phyloP scores from a whole-genome alignment of 2,888 invertebrate species.

The Eucera pruinosa region DNA sequence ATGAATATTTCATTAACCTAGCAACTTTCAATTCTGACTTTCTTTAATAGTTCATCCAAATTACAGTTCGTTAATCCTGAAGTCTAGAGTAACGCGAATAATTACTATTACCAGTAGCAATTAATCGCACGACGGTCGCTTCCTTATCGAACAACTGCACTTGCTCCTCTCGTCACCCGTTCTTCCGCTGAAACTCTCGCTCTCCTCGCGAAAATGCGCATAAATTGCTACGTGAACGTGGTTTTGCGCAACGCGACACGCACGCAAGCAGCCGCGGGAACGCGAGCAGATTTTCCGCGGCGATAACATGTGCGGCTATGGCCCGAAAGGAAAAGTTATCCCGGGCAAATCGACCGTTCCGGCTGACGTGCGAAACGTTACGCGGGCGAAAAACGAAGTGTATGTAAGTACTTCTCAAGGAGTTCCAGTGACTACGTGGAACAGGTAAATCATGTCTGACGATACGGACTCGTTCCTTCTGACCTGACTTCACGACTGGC shows the following conservation, averaged over 20 bases:
- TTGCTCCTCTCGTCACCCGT: slow-evolving; percentile 45
- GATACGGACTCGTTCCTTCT: slow-evolving; percentile 51
- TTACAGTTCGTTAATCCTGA: too few species aligned
- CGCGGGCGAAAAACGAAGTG: slow-evolving; percentile 55
- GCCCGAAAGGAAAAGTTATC: slow-evolving; percentile 57
- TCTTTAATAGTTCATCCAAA: too few species aligned
- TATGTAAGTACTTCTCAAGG: slow-evolving; percentile 63
- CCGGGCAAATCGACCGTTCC: slow-evolving; percentile 45
- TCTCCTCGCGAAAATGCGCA: not conserved
- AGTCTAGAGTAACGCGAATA: too few species aligned
- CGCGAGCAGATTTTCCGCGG: slow-evolving; percentile 30
- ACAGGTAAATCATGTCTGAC: slow-evolving; percentile 67
- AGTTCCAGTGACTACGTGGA: slow-evolving; percentile 64
- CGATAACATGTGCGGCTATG: slow-evolving; percentile 11
- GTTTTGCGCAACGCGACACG: slow-evolving; percentile 21
- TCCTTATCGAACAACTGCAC: slow-evolving; percentile 66
- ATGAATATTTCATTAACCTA: too few species aligned
- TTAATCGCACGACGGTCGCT: too few species aligned
- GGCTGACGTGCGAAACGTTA: slow-evolving; percentile 48
- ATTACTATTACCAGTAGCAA: too few species aligned
- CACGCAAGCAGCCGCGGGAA: slow-evolving; percentile 6
- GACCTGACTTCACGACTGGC: slow-evolving; percentile 51
- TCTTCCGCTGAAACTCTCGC: slow-evolving; percentile 5
- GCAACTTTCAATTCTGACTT: too few species aligned
- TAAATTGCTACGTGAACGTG: slow-evolving; percentile 17